Conservation (phyloP, 2,888 invertebrate species). For the Antheraea yamamai region DNA sequence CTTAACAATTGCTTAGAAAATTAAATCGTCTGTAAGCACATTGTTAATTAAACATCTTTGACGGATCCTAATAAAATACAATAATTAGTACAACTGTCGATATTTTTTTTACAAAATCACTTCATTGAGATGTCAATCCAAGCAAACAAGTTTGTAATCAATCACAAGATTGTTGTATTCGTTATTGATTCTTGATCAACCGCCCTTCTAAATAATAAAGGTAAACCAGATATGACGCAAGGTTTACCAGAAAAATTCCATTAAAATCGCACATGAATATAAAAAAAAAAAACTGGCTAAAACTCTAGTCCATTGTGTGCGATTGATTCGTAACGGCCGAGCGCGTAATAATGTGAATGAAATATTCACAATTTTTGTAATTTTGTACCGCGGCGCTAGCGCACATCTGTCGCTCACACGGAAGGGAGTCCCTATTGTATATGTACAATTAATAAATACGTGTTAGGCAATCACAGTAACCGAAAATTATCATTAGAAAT, state of each 20-base stretch:
- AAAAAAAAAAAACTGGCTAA: conserved; percentile 62
- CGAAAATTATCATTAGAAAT: conserved; percentile 9
- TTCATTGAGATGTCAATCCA: conserved; percentile 65
- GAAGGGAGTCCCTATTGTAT: conserved; percentile 61
- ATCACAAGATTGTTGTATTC: conserved; percentile 77
- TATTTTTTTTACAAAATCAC: conserved; percentile 28
- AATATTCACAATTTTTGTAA: conserved; percentile 80
- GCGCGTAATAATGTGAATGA: conserved; percentile 75
- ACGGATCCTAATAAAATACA: conserved; percentile 12
- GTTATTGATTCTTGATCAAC: conserved; percentile 71
- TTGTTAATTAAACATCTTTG: conserved; percentile 6
- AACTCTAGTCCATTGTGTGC: conserved; percentile 74
- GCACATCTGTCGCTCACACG: conserved; percentile 78
- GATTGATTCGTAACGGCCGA: conserved; percentile 82
- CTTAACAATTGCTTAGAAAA: neutral
- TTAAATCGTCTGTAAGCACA: neutral
- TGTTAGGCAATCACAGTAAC: conserved; percentile 24
- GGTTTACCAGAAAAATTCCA: conserved; percentile 75
- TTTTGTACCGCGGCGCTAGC: conserved; percentile 57
- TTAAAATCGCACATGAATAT: conserved; percentile 74
- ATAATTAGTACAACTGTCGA: conserved; percentile 9
- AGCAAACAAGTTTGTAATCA: conserved; percentile 79
- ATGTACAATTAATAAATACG: conserved; percentile 45
- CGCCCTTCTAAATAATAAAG: conserved; percentile 64
- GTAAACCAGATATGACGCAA: conserved; percentile 69